Conservation (phyloP, 1,140 invertebrate species). For the Drosophila bocki region DNA sequence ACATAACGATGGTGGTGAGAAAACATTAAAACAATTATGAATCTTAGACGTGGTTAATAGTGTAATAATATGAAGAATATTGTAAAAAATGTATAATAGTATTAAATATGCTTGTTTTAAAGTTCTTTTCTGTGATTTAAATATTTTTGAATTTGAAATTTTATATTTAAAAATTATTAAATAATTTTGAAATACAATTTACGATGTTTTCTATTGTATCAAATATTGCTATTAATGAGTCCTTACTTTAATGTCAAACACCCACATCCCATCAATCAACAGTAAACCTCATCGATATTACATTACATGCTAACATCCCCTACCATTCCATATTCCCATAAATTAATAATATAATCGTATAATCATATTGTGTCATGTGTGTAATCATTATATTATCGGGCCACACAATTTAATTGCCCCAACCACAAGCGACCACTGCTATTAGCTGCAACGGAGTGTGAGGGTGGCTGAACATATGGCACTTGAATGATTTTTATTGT, state of each 20-base stretch:
- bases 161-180: not conserved
- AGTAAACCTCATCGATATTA: slow-evolving; percentile 25
- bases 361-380: slow-evolving; percentile 56
- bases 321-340: slow-evolving; percentile 8
- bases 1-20: not conserved
- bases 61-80: no score
- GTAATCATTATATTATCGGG: slow-evolving; percentile 44
- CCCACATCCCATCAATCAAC: slow-evolving; percentile 9
- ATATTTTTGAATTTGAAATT: not conserved
- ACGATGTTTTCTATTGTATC: not conserved
- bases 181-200: not conserved
- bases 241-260: not conserved
- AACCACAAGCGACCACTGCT: slow-evolving; percentile 35
- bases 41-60: not conserved
- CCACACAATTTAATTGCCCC: slow-evolving; percentile 51
- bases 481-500: slow-evolving; percentile 60
- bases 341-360: slow-evolving; percentile 59
- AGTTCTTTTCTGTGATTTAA: not conserved
- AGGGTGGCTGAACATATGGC: slow-evolving; percentile 52
- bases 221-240: slow-evolving; percentile 2
- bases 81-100: no score
- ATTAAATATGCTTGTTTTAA: not conserved
- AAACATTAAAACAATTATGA: not conserved
- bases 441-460: slow-evolving; percentile 29
- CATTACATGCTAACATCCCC: not conserved